Evolutionary conservation across 1,140 invertebrate genomes (phyloP), one percentile per base, ranked within the genome.

Genomic region (Bombus superbus): DNA sequence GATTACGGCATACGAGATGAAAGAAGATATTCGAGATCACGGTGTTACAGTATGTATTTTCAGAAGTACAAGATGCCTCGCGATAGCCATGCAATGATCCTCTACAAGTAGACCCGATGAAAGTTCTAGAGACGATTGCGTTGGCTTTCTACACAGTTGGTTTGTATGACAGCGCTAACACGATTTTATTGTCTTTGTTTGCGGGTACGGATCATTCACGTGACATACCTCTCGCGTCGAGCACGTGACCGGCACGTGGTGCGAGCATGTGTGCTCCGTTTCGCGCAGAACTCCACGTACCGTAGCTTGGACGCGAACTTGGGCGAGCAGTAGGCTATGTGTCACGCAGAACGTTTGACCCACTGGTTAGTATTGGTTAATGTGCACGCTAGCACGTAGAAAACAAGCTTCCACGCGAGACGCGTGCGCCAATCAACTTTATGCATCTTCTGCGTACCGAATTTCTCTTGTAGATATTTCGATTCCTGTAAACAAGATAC

Each of bases 161-260:
- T 44, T 53, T 64, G 76, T 25, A n/a, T 74, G 59, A 22, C 57
- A 6, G 83, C 73, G 85, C 44, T 90, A 91, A 92, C 89, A 90
- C 69, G 86, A 92, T 88, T 91, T 93, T 89, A 92, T 92, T 93
- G 89, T 64, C 81, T 83, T 74, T 89, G 88, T 91, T 89, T 85
- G 81, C 68, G 73, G 82, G 73, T 73, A 32, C 44, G 18, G 72
- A 69, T 85, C 75, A 68, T 69, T 88, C 88, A 90, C 83, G 89
- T 72, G 92, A 90, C 88, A 87, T 78, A 87, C 83, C 90, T 90
- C 90, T 89, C 73, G 81, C 66, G 22, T 86, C 40, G 64, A 76
- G 90, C 92, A 93, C 92, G 92, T 93, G 92, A 91, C 89, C 40
- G 75, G 62, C 91, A 90, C 91, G 91, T 93, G 92, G 87, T 85